Percentiles rank a stretch among this genome's conserved stretches.
Evolutionary conservation across 64 coral and sea anemone genomes (phyloP).

Genomic region (Acropora yongei): DNA sequence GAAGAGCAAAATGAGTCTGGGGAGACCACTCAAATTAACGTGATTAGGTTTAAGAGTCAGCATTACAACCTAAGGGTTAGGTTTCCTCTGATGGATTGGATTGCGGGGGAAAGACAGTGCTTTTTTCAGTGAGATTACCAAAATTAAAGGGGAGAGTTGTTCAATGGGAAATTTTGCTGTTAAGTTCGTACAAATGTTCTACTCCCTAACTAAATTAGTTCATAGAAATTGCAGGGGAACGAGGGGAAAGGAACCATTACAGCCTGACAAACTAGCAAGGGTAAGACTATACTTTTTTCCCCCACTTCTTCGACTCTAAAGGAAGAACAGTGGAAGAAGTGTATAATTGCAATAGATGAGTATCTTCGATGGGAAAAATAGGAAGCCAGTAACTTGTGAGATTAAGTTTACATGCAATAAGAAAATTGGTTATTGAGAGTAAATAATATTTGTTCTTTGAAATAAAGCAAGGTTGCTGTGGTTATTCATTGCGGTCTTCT

Average conservation of each 20-base stretch:
- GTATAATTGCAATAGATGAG: background rate
- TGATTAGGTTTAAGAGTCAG: background rate
- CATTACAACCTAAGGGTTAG: background rate
- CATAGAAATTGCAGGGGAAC: no score
- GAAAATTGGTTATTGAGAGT: background rate
- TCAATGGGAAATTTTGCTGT: background rate
- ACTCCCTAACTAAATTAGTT: no score
- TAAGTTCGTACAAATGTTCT: no score
- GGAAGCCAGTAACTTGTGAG: background rate
- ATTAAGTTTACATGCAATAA: background rate
- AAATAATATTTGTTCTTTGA: background rate
- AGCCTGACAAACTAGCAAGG: background rate
- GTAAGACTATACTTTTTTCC: background rate
- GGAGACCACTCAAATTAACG: background rate
- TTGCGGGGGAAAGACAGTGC: background rate
- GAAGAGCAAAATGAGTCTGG: background rate
- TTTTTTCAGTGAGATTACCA: background rate
- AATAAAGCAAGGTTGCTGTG: no score
- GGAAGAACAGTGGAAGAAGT: background rate
- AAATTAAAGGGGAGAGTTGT: background rate
- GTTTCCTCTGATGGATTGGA: background rate
- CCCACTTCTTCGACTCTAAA: background rate
- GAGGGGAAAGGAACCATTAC: background rate
- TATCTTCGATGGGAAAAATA: background rate
- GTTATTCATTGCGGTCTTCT: no score